Percentiles rank a stretch among this genome's conserved stretches.
phyloP scores from a whole-genome alignment of 92 coral and sea anemone genomes.

The Blastomussa wellsi region DNA sequence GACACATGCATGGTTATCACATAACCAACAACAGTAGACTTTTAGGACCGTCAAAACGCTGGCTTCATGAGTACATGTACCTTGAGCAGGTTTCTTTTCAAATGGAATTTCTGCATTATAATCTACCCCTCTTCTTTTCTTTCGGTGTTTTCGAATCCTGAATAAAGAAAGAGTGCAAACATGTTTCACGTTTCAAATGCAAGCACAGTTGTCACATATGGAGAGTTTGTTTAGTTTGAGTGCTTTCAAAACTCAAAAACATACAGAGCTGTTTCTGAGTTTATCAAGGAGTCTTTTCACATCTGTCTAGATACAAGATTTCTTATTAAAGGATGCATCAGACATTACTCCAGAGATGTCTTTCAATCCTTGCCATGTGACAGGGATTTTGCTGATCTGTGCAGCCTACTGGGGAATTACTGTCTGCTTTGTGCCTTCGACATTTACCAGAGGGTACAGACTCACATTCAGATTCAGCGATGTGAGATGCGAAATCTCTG shows the following conservation, averaged over 20 bases:
- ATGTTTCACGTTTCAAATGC: not conserved
- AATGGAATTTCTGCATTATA: constrained; percentile 99
- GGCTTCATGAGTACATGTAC: constrained; percentile 23
- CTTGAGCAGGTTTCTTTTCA: constrained; percentile 91
- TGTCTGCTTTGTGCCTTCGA: not conserved
- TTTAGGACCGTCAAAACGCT: not conserved
- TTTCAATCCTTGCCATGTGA: not conserved
- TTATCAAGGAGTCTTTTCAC: no score
- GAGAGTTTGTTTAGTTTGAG: no score
- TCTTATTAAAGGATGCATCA: no score
- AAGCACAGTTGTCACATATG: no score
- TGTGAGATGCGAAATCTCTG: not conserved
- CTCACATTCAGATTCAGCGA: not conserved
- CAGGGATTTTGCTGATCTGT: not conserved
- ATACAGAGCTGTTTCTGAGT: no score
- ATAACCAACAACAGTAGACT: no score
- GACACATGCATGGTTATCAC: no score
- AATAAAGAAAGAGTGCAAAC: not conserved
- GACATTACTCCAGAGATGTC: not conserved
- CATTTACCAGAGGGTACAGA: not conserved
- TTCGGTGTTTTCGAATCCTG: constrained; percentile 82
- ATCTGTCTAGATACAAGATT: no score
- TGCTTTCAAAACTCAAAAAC: no score
- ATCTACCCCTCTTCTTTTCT: constrained; percentile 89
- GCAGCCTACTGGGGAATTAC: not conserved